Evolutionary conservation across 2,113 vertebrate genomes (phyloP).

Genomic region (Pogonocichla stellata): DNA sequence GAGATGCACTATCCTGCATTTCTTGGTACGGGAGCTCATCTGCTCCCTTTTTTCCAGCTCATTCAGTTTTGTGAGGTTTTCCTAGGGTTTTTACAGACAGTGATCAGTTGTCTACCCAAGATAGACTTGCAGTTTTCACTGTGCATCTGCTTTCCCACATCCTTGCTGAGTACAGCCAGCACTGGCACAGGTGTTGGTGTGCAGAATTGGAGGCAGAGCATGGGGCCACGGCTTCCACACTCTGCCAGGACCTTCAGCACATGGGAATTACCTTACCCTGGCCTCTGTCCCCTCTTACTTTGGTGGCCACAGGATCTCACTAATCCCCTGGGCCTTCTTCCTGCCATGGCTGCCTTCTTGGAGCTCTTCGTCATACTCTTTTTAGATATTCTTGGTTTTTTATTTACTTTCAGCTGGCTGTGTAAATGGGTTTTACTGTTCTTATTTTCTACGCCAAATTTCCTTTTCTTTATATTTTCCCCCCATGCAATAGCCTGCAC

Average conservation of each 20-base stretch:
- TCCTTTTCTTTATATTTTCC: too few species aligned
- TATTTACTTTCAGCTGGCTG: too few species aligned
- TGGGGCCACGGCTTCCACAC: fast-evolving
- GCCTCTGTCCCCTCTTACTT: not conserved
- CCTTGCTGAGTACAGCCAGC: not conserved
- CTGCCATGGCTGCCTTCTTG: too few species aligned
- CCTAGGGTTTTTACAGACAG: not conserved
- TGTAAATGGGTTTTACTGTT: too few species aligned
- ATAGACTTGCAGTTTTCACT: not conserved
- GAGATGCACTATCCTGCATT: not conserved
- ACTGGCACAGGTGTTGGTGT: not conserved
- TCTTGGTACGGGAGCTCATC: not conserved
- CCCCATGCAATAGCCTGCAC: not conserved
- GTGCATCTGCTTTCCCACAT: not conserved
- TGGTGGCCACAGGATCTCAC: not conserved
- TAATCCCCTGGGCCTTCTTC: not conserved
- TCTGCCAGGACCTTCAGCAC: not conserved
- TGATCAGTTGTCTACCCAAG: not conserved
- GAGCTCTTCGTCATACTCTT: too few species aligned
- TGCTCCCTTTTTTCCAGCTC: not conserved
- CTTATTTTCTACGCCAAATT: too few species aligned
- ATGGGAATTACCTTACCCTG: fast-evolving
- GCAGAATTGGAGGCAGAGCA: not conserved
- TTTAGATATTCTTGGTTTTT: too few species aligned
- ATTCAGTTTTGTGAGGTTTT: not conserved